Conservation (phyloP, 2,797 vertebrate species). For the Alexandromys oeconomus region DNA sequence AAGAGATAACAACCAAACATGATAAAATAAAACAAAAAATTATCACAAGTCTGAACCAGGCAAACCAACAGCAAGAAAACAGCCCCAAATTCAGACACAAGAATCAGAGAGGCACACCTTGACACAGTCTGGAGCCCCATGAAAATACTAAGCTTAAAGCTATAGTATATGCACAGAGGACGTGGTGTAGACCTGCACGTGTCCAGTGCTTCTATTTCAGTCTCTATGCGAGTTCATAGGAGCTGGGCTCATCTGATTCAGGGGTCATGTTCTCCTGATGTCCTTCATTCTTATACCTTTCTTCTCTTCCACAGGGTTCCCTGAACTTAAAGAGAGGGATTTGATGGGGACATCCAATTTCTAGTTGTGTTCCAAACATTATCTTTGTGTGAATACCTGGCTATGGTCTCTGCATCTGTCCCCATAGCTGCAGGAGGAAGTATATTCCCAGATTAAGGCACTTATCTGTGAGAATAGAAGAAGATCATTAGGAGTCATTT, state of each 20-base stretch:
- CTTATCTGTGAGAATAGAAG: not conserved
- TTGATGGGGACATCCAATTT: not conserved
- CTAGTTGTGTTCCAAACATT: not conserved
- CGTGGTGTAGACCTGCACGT: not conserved
- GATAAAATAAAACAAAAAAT: not conserved
- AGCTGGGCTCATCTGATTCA: not conserved
- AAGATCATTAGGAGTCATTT: not conserved
- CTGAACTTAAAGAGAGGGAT: not conserved
- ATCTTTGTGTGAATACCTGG: not conserved
- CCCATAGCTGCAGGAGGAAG: not conserved
- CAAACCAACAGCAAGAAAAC: not conserved
- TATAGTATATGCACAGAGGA: not conserved
- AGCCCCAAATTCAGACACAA: not conserved
- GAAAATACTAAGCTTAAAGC: not conserved
- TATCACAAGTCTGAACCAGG: not conserved
- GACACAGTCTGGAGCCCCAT: not conserved
- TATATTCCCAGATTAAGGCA: not conserved
- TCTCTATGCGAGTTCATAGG: not conserved
- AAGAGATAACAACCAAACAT: not conserved
- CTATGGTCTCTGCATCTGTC: not conserved
- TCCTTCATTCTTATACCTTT: not conserved
- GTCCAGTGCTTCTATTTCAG: not conserved
- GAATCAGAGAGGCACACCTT: not conserved
- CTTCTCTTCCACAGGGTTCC: not conserved
- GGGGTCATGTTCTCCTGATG: not conserved